Evolutionary conservation across 2,113 vertebrate species (phyloP).

Genomic region (Choloepus hoffmanni): DNA sequence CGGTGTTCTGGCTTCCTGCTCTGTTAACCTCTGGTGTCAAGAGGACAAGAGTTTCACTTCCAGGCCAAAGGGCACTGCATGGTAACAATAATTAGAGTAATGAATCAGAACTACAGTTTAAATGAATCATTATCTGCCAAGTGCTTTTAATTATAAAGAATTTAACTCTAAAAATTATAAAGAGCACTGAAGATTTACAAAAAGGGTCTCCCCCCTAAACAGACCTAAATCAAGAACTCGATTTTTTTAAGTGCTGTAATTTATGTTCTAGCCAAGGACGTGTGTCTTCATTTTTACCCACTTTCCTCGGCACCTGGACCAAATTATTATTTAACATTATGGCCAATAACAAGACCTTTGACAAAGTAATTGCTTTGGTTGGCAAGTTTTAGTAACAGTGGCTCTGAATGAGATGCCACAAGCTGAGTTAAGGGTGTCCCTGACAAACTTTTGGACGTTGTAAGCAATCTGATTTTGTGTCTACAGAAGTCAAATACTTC

Average conservation of each 20-base stretch:
- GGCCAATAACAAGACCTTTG: neutral
- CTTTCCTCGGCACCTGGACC: constrained; percentile 58
- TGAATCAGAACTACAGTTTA: constrained; percentile 88
- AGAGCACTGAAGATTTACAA: constrained; percentile 39
- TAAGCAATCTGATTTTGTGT: neutral
- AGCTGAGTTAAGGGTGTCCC: neutral
- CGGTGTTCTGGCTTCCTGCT: constrained; percentile 94
- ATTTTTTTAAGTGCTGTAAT: neutral
- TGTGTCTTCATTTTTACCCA: neutral
- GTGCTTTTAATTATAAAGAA: constrained; percentile 87
- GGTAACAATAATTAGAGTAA: constrained; percentile 92
- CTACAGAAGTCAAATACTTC: neutral
- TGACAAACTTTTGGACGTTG: neutral
- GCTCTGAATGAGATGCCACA: neutral
- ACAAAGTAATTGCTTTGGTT: neutral
- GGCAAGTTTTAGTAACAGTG: neutral
- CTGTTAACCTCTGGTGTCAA: constrained; percentile 94
- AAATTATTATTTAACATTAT: neutral
- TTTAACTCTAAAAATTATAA: constrained; percentile 72
- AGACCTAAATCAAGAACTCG: neutral
- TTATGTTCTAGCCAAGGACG: neutral
- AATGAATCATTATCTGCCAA: constrained; percentile 84
- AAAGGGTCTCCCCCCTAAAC: neutral
- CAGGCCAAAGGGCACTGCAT: constrained; percentile 94
- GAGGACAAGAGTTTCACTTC: constrained; percentile 91